Conservation (phyloP, 2,888 invertebrate species). For the Odontocolon sp. region DNA sequence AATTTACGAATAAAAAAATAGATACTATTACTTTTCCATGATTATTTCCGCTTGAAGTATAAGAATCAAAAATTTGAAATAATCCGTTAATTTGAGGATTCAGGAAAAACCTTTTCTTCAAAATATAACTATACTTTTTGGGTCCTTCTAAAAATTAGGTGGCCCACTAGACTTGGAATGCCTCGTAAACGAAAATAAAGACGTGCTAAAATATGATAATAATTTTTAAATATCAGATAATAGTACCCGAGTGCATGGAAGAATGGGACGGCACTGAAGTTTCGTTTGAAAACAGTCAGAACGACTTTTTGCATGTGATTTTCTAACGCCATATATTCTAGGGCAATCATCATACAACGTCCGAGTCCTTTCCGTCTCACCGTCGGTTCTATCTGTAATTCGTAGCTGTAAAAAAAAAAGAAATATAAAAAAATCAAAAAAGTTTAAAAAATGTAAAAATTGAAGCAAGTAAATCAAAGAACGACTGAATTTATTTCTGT, state of each 20-base stretch:
- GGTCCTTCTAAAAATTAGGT: no score
- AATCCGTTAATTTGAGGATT: no score
- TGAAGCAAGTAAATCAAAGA: background rate
- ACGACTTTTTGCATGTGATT: constrained; percentile 91
- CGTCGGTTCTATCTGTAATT: constrained; percentile 89
- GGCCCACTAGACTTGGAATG: no score
- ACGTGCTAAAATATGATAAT: constrained; percentile 19
- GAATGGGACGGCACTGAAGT: constrained; percentile 87
- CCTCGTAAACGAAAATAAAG: background rate
- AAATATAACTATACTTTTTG: no score
- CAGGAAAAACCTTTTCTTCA: no score
- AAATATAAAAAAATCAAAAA: constrained; percentile 29
- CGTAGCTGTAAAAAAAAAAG: constrained; percentile 85
- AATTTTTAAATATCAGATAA: no score
- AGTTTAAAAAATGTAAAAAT: background rate
- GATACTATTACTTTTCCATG: no score
- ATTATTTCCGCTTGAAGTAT: no score
- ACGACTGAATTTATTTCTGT: constrained; percentile 41
- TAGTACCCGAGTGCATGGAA: constrained; percentile 90
- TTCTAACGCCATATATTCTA: constrained; percentile 88
- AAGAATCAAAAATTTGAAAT: no score
- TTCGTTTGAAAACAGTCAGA: constrained; percentile 91
- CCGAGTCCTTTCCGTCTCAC: constrained; percentile 91
- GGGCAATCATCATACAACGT: constrained; percentile 89
- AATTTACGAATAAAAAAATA: no score